Evolutionary conservation across 1,140 invertebrate species (phyloP), one percentile per base, ranked within the genome.

Genomic region (Drosophila mojavensis): DNA sequence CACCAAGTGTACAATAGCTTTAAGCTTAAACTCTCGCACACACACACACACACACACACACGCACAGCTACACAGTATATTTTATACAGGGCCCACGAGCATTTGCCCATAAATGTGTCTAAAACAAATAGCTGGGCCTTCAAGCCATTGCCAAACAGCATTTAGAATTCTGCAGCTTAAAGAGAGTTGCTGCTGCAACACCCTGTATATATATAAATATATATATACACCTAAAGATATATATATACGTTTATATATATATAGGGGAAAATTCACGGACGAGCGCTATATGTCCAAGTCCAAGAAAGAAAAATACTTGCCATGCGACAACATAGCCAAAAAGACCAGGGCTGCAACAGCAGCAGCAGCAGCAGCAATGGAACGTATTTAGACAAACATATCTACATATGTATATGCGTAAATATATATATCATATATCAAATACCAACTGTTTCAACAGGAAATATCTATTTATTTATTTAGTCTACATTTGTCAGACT

Each of bases 1-100:
- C 83, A 89, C 80, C 84, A 89, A 89, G 81, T 90, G 81, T 88
- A 90, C 88, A 90, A 91, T 90, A 91, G 86, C 86, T 91, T 88
- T 83, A 90, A 90, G 86, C 86, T 90, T 90, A 90, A 90, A 91
- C 82, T 90, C 82, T 90, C 80, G 79, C 79, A 88, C 77, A 90
- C 77, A 65, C 71, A 72, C 81, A 74, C 69, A 73, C 77, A 75
- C 72, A 36, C 70, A 73, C 62, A 55, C 48, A 66, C 67, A 61
- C 60, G 55, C 55, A 67, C 47, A 13, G 47, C 4, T 60, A 63
- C 63, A 51, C 51, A 39, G 61, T 78, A 80, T 63, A 85, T 78
- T 75, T 78, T 75, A 75, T 86, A 86, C 83, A 88, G 83, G 83
- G 83, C 68, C 73, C 84, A 83, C 26, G 43, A 48, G 15, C 62